Base-by-base conservation (phyloP, 2,888 invertebrate species). In the Pemphredon lugubris region DNA sequence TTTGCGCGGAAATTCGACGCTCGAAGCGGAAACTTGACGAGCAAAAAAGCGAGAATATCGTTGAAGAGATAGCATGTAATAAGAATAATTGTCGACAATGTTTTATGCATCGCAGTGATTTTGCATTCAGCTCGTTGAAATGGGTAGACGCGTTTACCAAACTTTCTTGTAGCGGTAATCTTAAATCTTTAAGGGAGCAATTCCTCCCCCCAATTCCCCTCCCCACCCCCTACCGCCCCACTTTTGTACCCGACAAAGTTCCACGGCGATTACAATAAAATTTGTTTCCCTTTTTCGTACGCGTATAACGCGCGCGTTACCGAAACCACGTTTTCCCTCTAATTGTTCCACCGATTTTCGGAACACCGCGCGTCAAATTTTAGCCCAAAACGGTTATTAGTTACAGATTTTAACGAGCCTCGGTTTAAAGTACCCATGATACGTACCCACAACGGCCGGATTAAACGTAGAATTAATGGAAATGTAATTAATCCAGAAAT, bases 91-190 rank as follows among this genome's bases (percentile, higher is more conserved):
- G 71, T 47, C 63, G 14, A 20, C 14, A 40, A 57, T 58, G 57
- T 70, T 70, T 63, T 63, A 63, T 70, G 65, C 65, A 65, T 58
- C 42, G 42, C 21, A 37, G 34, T 61, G 57, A 71, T 70, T 69
- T 55, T 34, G 51, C 42, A 55, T 70, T 71, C 70, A 53, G 42
- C 45, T 34, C 11, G 18, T 34, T 14, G 14, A 53, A 48, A n/a
- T n/a, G n/a, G n/a, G 53, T 37, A 54, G 42, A 58, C 42, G 40
- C 50, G 51, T 45, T 61, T 23, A 40, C 30, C 47, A 18, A 69
- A 51, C 61, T 48, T 61, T 61, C 50, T 59, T 51, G 42, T 32
- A 16, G 7, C 11, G 40, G 34, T 14, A 30, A 47, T 70, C 40
- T 53, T 37, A 18, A 57, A 57, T 55, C 50, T 44, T 68, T 34